phyloP scores from a whole-genome alignment of 2,113 vertebrate genomes.

The Zonotrichia leucophrys region DNA sequence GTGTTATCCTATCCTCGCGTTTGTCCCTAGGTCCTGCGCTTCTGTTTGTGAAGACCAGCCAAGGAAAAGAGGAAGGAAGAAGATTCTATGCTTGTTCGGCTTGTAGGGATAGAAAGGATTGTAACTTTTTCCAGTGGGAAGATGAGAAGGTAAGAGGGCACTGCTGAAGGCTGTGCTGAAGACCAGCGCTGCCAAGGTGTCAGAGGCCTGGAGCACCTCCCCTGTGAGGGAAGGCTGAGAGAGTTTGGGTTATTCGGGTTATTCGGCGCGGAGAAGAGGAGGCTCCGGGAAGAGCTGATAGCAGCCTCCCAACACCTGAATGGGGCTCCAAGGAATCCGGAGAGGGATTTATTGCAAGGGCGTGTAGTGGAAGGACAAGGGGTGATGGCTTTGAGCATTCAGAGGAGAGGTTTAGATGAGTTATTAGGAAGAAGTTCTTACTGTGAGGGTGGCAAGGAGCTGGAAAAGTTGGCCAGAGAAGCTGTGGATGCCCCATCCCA shows the following conservation, averaged over 20 bases:
- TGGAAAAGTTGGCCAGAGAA: background rate
- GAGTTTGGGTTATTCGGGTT: background rate
- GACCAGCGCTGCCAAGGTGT: too few relatives aligned
- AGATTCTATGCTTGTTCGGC: conserved; percentile 94
- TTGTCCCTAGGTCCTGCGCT: conserved; percentile 82
- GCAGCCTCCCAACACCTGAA: background rate
- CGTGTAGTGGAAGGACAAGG: too few relatives aligned
- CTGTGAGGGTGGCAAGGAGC: background rate
- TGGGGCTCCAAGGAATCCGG: background rate
- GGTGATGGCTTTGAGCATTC: background rate
- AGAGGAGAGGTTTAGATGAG: background rate
- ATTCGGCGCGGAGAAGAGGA: too few relatives aligned
- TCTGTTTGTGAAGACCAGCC: conserved; percentile 82
- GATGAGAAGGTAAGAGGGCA: conserved; percentile 85
- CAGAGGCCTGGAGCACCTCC: background rate
- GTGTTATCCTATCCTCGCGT: background rate
- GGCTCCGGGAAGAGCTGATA: background rate
- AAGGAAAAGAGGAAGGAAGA: conserved; percentile 68
- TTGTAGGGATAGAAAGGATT: conserved; percentile 92
- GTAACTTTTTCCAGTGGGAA: conserved; percentile 94
- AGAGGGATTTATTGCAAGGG: too few relatives aligned
- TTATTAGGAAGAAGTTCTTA: background rate
- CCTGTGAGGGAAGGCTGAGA: fast-evolving
- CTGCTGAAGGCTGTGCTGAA: fast-evolving
- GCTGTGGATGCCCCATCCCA: background rate